A percentile compares a stretch with the other conserved stretches of the same genome.
These are phyloP conservation scores for Rhaphigaster nebulosa DNA, from an alignment of 2,888 invertebrate genomes.

Conservation along the genomic window DNA sequence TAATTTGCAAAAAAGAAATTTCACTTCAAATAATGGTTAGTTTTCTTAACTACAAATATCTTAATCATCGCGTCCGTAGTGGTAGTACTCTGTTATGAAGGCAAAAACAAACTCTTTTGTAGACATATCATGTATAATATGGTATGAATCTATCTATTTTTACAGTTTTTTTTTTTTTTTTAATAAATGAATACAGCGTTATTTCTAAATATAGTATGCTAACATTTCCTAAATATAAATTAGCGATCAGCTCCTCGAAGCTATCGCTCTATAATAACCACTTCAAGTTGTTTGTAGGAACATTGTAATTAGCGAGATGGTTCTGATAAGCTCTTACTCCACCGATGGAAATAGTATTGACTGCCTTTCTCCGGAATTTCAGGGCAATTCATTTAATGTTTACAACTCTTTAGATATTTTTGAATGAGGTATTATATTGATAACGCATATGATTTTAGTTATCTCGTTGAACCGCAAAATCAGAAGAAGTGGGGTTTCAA, in stretches of 20 bases:
- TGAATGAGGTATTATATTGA: neutral
- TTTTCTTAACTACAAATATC: too few species aligned
- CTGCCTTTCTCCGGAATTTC: neutral
- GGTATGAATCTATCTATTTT: too few species aligned
- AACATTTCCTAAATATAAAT: neutral
- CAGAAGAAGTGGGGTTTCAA: neutral
- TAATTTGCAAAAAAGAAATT: too few species aligned
- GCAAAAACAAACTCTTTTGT: too few species aligned
- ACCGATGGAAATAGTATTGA: conserved; percentile 2
- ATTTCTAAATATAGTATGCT: too few species aligned
- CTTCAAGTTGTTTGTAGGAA: neutral
- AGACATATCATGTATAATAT: too few species aligned
- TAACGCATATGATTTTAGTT: neutral
- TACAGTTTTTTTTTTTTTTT: too few species aligned
- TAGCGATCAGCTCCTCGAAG: neutral
- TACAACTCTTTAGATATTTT: neutral
- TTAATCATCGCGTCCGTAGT: too few species aligned
- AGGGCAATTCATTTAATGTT: neutral
- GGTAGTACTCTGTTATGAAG: too few species aligned
- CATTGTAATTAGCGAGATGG: neutral
- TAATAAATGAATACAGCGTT: too few species aligned
- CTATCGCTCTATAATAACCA: neutral
- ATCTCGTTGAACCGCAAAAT: neutral
- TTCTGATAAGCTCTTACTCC: neutral
- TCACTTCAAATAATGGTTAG: too few species aligned